Conservation (phyloP, 2,113 vertebrate genomes). For the Etia nguti region DNA sequence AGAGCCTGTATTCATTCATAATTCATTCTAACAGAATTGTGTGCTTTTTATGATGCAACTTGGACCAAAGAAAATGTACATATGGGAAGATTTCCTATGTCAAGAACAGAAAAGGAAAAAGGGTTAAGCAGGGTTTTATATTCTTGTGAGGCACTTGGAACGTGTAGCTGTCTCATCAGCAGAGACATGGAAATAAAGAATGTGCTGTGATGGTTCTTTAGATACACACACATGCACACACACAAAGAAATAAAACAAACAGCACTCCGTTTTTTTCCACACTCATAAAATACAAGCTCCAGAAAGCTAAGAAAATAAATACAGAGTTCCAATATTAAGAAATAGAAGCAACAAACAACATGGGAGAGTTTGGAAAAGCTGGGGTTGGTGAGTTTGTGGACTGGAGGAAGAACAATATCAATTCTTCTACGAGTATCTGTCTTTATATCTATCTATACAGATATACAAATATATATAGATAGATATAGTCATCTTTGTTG, state of each 20-base stretch:
- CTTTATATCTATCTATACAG: background rate
- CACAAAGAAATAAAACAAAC: constrained; percentile 45
- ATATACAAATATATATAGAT: background rate
- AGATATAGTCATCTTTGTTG: background rate
- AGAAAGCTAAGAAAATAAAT: constrained; percentile 58
- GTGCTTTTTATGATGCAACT: background rate
- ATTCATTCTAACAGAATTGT: background rate
- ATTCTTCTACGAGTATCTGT: background rate
- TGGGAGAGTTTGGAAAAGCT: background rate
- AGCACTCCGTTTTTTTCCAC: constrained; percentile 13
- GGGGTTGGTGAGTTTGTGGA: background rate
- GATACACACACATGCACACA: constrained; percentile 15
- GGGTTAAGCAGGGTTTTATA: constrained; percentile 2
- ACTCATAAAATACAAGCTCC: constrained; percentile 35
- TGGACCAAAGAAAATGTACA: background rate
- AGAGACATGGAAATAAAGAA: constrained; percentile 34
- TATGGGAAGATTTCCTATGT: background rate
- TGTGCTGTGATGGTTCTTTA: constrained; percentile 23
- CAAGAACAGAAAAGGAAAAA: background rate
- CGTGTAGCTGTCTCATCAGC: background rate
- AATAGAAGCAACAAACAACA: constrained; percentile 39
- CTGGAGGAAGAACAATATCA: background rate
- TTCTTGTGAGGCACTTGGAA: constrained; percentile 55
- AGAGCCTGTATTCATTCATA: background rate
- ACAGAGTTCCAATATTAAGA: constrained; percentile 41